Percentiles rank a stretch among this genome's conserved stretches.
Evolutionary conservation across 2,888 invertebrate genomes (phyloP).

Genomic region (Schizaphis graminum): DNA sequence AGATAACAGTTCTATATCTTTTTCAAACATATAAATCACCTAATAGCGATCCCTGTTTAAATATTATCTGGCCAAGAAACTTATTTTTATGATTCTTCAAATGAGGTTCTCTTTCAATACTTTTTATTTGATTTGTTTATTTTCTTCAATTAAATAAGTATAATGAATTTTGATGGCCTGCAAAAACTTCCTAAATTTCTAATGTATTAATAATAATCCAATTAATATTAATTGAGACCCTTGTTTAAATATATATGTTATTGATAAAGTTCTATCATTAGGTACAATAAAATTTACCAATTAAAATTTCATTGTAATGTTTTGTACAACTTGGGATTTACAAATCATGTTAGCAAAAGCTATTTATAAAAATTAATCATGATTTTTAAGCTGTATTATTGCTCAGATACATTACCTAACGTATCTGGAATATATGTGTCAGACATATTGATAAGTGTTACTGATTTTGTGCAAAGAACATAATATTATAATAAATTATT

Average conservation of each 20-base stretch:
- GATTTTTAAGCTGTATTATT: background rate
- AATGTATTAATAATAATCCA: background rate
- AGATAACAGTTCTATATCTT: background rate
- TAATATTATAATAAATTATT: background rate
- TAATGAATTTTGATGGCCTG: background rate
- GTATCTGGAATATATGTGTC: background rate
- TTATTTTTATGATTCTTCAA: background rate
- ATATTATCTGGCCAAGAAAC: background rate
- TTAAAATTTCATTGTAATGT: background rate
- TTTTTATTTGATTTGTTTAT: background rate
- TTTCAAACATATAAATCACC: background rate
- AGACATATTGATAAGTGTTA: background rate
- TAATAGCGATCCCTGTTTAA: background rate
- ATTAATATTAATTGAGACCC: background rate
- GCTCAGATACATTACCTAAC: background rate
- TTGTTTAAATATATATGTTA: background rate
- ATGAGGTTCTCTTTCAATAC: background rate
- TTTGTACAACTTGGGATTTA: background rate
- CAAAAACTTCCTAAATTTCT: background rate
- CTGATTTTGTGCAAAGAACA: too few species aligned
- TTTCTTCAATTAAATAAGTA: background rate
- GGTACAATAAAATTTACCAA: background rate
- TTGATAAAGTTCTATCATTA: background rate
- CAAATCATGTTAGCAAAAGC: background rate
- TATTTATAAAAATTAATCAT: background rate